phyloP scores from a whole-genome alignment of 2,888 invertebrate species.

The Ormyrus thymus region DNA sequence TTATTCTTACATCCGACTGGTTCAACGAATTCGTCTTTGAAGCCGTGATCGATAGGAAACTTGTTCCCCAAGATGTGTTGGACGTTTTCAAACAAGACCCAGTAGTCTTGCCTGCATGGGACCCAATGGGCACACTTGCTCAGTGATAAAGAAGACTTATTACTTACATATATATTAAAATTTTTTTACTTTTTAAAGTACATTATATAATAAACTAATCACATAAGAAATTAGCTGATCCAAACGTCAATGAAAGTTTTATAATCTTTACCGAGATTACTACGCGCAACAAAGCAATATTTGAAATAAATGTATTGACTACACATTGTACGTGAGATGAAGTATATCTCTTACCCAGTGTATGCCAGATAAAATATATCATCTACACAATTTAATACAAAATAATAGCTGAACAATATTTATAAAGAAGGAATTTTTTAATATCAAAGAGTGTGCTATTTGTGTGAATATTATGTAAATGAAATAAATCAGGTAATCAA shows the following conservation, averaged over 20 bases:
- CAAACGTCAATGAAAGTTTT: conserved; percentile 29
- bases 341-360: too few species aligned
- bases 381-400: not conserved
- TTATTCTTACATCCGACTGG: conserved; percentile 90
- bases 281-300: not conserved
- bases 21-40: conserved; percentile 92
- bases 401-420: not conserved
- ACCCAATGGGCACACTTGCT: conserved; percentile 93
- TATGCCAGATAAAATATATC: too few species aligned
- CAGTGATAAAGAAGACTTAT: conserved; percentile 61
- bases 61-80: conserved; percentile 84
- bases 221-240: conserved; percentile 23
- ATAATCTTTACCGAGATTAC: not conserved
- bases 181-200: conserved; percentile 25
- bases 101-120: conserved; percentile 91
- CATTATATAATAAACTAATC: conserved; percentile 30
- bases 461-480: conserved; percentile 42
- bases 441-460: conserved; percentile 12
- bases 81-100: conserved; percentile 86
- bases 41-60: conserved; percentile 91
- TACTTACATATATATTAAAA: conserved; percentile 42
- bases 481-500: conserved; percentile 22
- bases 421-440: too few species aligned
- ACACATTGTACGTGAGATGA: not conserved
- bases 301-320: not conserved